Conservation (phyloP, 2,113 vertebrate genomes). For the Synodontis membranacea region DNA sequence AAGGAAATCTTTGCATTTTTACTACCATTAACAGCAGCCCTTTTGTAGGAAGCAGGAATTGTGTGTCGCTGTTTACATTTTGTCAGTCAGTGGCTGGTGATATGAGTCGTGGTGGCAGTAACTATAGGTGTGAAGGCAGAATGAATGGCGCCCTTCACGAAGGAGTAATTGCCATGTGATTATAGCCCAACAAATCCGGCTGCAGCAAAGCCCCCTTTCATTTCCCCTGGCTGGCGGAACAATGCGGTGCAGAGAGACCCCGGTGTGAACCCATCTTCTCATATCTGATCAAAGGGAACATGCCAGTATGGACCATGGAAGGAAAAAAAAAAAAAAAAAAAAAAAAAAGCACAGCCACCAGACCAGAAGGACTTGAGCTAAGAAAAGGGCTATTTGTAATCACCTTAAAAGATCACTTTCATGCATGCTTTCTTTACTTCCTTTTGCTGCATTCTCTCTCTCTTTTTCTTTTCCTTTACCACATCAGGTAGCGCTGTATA, state of each 20-base stretch:
- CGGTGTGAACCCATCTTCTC: constrained; percentile 65
- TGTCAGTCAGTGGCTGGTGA: constrained; percentile 50
- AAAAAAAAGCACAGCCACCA: constrained; percentile 43
- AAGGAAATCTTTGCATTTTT: neutral
- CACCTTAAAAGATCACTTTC: constrained; percentile 31
- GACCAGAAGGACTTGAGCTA: constrained; percentile 10
- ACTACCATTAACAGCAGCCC: constrained; percentile 21
- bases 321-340: constrained; percentile 35
- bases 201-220: constrained; percentile 65
- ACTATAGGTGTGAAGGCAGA: constrained; percentile 54
- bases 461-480: neutral
- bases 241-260: constrained; percentile 55
- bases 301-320: constrained; percentile 46
- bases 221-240: constrained; percentile 55
- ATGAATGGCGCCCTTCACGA: constrained; percentile 61
- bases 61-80: constrained; percentile 43
- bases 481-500: constrained; percentile 1
- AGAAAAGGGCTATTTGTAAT: constrained; percentile 25
- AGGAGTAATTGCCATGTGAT: constrained; percentile 65
- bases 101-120: constrained; percentile 52
- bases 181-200: constrained; percentile 61
- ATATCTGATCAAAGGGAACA: constrained; percentile 65
- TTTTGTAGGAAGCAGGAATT: constrained; percentile 18
- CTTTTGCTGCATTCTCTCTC: neutral
- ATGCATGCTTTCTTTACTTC: constrained; percentile 15